A percentile compares a stretch with the other conserved stretches of the same genome.
phyloP scores from a whole-genome alignment of 2,797 vertebrate genomes.

The Luscinia luscinia region DNA sequence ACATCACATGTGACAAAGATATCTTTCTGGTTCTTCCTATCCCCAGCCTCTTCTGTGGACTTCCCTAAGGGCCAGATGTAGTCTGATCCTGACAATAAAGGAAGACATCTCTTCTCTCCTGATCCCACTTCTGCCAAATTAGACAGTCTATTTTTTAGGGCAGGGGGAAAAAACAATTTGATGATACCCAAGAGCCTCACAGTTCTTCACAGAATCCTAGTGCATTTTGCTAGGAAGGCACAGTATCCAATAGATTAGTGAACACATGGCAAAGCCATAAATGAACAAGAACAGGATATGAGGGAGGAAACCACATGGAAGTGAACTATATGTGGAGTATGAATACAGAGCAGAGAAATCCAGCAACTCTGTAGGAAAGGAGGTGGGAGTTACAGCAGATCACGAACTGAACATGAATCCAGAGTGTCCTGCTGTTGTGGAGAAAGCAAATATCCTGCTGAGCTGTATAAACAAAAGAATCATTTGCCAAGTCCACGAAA shows the following conservation, averaged over 20 bases:
- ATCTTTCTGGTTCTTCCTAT: neutral
- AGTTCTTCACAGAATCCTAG: neutral
- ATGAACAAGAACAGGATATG: neutral
- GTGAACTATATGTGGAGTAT: neutral
- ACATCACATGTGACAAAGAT: neutral
- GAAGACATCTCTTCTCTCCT: neutral
- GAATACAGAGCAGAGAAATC: neutral
- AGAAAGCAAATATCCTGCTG: slow-evolving; percentile 35
- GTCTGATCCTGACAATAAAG: neutral
- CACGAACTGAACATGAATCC: slow-evolving; percentile 2
- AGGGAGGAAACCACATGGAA: neutral
- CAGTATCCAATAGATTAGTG: neutral
- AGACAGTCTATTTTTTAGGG: neutral
- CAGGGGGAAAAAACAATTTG: neutral
- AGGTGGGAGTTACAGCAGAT: neutral
- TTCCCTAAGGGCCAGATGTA: neutral
- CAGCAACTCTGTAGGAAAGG: neutral
- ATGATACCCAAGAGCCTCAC: neutral
- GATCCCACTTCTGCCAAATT: neutral
- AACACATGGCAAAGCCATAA: neutral
- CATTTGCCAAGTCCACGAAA: neutral
- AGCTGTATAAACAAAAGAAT: slow-evolving; percentile 41
- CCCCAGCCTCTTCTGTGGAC: neutral
- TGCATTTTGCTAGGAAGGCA: neutral
- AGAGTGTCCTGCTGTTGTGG: slow-evolving; percentile 4